Base-by-base conservation (phyloP, 2,888 invertebrate species). In the Synanthedon formicaeformis region DNA sequence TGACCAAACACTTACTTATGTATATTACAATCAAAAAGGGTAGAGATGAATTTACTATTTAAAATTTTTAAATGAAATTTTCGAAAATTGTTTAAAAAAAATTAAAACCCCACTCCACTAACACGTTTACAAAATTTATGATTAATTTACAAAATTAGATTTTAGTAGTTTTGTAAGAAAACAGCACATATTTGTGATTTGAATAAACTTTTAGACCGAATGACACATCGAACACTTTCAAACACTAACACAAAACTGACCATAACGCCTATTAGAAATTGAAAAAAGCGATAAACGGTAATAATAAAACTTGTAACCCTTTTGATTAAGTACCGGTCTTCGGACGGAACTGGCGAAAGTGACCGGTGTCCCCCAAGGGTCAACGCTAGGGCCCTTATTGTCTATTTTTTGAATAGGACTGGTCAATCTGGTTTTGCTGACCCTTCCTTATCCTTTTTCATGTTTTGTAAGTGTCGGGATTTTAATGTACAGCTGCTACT, bases 351-450 rank as follows among this genome's bases (percentile, higher is more conserved):
- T 60, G 60, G 66, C 64, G 59, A 71, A 74, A 81, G 68, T 84
- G 83, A 81, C 82, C 83, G 81, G 81, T 74, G 78, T 81, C 69
- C 78, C 81, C 72, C 73, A 79, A 69, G 85, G 85, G 86, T 85
- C 83, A 83, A 60, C 63, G 62, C 67, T 77, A 71, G 73, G 61
- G 54, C 74, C 72, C 68, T 67, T 66, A 78, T 81, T 82, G 79
- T 81, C 73, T 75, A 74, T 78, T 74, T 69, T 72, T 74, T 75
- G 73, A 73, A 78, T 76, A 73, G 75, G 73, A 81, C 81, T 81
- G 81, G 82, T 81, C 82, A 87, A 83, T 85, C 86, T 80, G 81
- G 84, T 85, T 83, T 60, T 51, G 61, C 74, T 85, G 85, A 85
- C 85, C 86, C 86, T 83, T 84, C 73, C 82, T 81, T 84, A 69